phyloP scores from a whole-genome alignment of 2,797 vertebrate species.

The Knipowitschia caucasica region DNA sequence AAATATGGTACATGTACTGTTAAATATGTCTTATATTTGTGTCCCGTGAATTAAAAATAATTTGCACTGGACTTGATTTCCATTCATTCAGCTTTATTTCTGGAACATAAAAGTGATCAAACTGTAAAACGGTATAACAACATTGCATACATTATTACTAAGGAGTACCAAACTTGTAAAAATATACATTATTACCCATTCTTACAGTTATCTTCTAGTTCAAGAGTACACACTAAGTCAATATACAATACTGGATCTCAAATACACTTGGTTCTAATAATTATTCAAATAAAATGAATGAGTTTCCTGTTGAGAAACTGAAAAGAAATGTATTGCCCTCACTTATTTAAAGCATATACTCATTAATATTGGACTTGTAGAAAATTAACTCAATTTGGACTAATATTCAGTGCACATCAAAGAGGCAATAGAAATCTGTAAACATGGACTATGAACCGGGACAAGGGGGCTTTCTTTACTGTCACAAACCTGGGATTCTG shows the following conservation, averaged over 20 bases:
- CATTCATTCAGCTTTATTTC: conserved; percentile 41
- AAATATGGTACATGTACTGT: conserved; percentile 22
- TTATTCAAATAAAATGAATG: too few species aligned
- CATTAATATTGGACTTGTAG: conserved; percentile 3
- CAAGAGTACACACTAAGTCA: background rate
- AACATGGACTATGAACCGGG: background rate
- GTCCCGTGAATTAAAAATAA: conserved; percentile 48
- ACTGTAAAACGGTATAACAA: conserved; percentile 41
- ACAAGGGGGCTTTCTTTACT: too few species aligned
- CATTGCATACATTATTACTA: conserved; percentile 35
- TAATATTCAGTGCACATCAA: background rate
- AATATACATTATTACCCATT: background rate
- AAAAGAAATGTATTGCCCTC: conserved; percentile 41
- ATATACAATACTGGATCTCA: too few species aligned
- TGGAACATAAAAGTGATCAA: conserved; percentile 29
- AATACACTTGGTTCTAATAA: background rate
- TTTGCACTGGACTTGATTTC: conserved; percentile 45
- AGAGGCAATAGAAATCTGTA: too few species aligned
- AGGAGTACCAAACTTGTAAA: background rate
- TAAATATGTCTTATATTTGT: conserved; percentile 31
- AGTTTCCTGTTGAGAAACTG: too few species aligned
- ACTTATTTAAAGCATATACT: too few species aligned
- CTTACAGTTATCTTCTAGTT: background rate
- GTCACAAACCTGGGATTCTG: too few species aligned
- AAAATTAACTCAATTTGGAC: conserved; percentile 1